phyloP scores from a whole-genome alignment of 2,113 vertebrate genomes.

The Nibea albiflora region DNA sequence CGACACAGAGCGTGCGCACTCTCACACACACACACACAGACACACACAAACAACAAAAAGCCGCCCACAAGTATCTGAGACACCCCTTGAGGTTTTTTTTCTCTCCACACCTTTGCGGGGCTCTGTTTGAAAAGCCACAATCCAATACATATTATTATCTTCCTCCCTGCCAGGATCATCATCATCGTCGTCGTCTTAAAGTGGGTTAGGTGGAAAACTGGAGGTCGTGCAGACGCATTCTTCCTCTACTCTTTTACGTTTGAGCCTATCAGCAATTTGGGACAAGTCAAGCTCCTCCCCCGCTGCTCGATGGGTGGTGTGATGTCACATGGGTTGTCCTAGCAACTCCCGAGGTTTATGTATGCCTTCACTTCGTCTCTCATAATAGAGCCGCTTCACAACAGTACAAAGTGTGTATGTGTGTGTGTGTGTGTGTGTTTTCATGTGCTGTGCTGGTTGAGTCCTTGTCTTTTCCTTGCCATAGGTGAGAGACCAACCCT shows the following conservation, averaged over 20 bases:
- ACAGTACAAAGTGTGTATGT: conserved; percentile 14
- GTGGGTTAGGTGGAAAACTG: conserved; percentile 17
- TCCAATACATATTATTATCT: conserved; percentile 17
- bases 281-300: conserved; percentile 55
- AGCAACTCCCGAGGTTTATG: conserved; percentile 76
- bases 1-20: conserved; percentile 22
- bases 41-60: conserved; percentile 18
- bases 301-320: conserved; percentile 56
- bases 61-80: conserved; percentile 46
- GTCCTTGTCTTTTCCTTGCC: conserved; percentile 70
- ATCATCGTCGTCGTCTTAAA: conserved; percentile 36
- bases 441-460: conserved; percentile 26
- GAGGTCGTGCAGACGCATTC: conserved; percentile 15
- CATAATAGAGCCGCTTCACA: conserved; percentile 37
- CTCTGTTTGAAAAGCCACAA: conserved; percentile 11
- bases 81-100: conserved; percentile 14
- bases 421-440: conserved; percentile 4
- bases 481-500: conserved; percentile 61
- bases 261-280: conserved; percentile 61
- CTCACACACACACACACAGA: conserved; percentile 6
- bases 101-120: not conserved
- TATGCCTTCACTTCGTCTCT: conserved; percentile 55
- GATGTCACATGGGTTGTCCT: conserved; percentile 77
- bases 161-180: not conserved
- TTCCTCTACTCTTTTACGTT: conserved; percentile 30